Evolutionary conservation across 2,797 vertebrate species (phyloP), one percentile per base, ranked within the genome.

Genomic region (Pseudotriccus pelzelni): DNA sequence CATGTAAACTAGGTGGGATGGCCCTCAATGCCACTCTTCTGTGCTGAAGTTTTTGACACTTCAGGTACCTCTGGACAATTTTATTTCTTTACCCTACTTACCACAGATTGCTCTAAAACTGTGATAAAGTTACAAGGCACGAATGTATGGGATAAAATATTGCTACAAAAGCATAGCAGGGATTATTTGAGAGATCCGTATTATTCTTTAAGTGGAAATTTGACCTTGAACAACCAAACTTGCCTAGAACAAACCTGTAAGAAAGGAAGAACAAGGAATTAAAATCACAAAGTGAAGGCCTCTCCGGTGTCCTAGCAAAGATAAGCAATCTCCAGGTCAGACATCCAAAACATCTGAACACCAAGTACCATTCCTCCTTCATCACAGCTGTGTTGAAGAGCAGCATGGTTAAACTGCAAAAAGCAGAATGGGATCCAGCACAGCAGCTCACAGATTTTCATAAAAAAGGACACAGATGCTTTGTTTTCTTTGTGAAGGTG

Each of bases 51-150:
- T 84, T 36, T 70, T 74, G 55, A 89, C 30, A 79, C 22, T 73
- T 90, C n/a, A 85, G 28, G 53, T 36, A 82, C 30, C 27, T 39
- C 50, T 66, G 46, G 30, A 77, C 39, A 62, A 55, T 47, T 93
- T 89, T 78, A 85, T 36, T 67, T 89, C 75, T 84, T 76, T 32
- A 95, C n/a, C 75, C 72, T 91, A 47, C 75, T 91, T 87, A 87
- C 4, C n/a, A 66, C 12, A 91, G 46, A 76, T n/a, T 73, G 55
- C 27, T 63, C 47, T 47, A 70, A 47, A 91, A 83, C 41, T 59
- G 41, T 68, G 62, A 46, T 9, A 14, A 25, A 78, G 30, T 60
- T 86, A 62, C 27, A 95, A 70, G 43, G 24, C 69, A 89, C 87
- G 56, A 81, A 22, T 0, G 0, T 23, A 44, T 9, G 25, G 36